Conservation (phyloP, 2,113 vertebrate genomes). For the Siphamia tubifer region DNA sequence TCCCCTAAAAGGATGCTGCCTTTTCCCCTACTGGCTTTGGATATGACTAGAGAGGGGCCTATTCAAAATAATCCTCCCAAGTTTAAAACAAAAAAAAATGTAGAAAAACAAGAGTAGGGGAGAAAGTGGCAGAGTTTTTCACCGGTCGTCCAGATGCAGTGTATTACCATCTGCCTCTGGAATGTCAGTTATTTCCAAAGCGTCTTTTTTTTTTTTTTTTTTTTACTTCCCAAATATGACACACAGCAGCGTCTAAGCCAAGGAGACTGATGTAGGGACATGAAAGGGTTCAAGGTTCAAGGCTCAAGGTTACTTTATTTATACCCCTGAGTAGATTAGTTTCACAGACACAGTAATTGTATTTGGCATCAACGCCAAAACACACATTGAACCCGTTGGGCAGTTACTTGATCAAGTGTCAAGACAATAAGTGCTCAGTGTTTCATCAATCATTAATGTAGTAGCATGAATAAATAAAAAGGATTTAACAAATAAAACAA, state of each 20-base stretch:
- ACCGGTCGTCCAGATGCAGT: conserved; percentile 61
- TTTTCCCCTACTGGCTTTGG: conserved; percentile 45
- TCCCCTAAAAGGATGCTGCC: conserved; percentile 67
- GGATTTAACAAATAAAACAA: too few species aligned
- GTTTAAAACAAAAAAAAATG: conserved; percentile 26
- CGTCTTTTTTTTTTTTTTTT: too few species aligned
- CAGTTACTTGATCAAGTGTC: too few species aligned
- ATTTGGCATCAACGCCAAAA: too few species aligned
- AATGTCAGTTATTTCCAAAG: conserved; percentile 73
- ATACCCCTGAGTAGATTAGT: too few species aligned
- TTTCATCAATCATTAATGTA: too few species aligned
- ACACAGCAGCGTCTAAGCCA: conserved; percentile 30
- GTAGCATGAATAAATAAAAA: too few species aligned
- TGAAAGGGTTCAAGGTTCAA: too few species aligned
- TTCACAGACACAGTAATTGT: too few species aligned
- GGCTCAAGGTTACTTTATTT: too few species aligned
- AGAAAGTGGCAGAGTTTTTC: conserved; percentile 46
- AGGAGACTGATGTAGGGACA: conserved; percentile 19
- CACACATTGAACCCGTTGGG: too few species aligned
- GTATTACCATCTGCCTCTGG: conserved; percentile 68
- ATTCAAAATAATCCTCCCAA: conserved; percentile 59
- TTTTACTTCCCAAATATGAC: conserved; percentile 70
- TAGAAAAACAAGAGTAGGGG: conserved; percentile 45
- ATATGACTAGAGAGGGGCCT: conserved; percentile 37
- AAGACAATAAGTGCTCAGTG: too few species aligned